Evolutionary conservation across 2,888 invertebrate species (phyloP), one percentile per base, ranked within the genome.

Genomic region (Rhyacophila evoluta): DNA sequence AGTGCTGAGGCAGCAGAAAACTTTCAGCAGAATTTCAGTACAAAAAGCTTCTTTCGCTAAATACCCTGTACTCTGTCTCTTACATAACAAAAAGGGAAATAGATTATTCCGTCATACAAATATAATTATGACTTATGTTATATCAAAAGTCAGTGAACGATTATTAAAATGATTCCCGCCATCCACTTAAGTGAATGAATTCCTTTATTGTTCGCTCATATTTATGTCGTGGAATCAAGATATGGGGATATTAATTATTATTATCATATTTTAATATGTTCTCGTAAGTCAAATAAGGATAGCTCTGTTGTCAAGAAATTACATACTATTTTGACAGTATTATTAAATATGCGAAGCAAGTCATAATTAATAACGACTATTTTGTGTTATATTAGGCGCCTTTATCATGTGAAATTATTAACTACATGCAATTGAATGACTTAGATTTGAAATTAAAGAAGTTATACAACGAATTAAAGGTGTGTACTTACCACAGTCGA

Each of bases 81-180:
- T 19, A 19, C 19, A 19, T 19, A 55, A 55, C 19, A 55, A 55
- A 55, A 15, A 55, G 19, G 55, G 19, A 55, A 55, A 55, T 55
- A 6, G 19, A 55, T 19, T 19, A 55, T 55, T 55, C 55, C 55
- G 10, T 55, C 55, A 55, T 55, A 55, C 55, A 25, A 55, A 55
- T 55, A 55, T 55, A 55, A 41, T 19, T 15, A 55, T 55, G 55
- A 1, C 55, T 4, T 25, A 55, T 25, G 55, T 55, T 8, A 55
- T 55, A 55, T 55, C 55, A 19, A 19, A 19, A 55, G 55, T 15
- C 55, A 55, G 55, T 55, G 19, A 55, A 25, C 55, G 55, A 55
- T 55, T 55, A 55, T 19, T 55, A 55, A 55, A 55, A 55, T 55
- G 55, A 55, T 55, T 55, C 10, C 55, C 55, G 19, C 19, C 55